Evolutionary conservation across 2,888 invertebrate genomes (phyloP).

Genomic region (Melikaiella ostensackeni): DNA sequence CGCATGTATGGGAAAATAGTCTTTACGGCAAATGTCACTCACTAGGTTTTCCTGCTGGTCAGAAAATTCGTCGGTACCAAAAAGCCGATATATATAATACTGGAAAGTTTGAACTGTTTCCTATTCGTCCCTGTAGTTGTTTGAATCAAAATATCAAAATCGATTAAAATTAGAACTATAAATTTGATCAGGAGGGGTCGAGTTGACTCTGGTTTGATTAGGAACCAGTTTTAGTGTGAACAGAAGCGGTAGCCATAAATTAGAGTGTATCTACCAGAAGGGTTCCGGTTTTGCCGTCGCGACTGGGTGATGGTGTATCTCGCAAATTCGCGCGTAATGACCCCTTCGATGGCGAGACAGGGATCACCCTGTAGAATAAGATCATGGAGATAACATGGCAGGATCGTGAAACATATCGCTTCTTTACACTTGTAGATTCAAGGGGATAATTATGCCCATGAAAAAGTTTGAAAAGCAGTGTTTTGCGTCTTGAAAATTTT

Average conservation of each 20-base stretch:
- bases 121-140: too few relatives aligned
- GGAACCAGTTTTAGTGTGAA: background rate
- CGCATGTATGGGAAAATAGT: too few relatives aligned
- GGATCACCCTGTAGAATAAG: constrained; percentile 49
- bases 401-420: constrained; percentile 47
- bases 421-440: constrained; percentile 48
- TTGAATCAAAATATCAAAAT: too few relatives aligned
- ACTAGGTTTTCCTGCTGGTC: too few relatives aligned
- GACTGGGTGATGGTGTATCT: constrained; percentile 3
- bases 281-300: background rate
- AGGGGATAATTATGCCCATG: constrained; percentile 19
- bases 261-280: background rate
- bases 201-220: background rate
- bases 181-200: background rate
- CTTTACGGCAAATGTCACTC: too few relatives aligned
- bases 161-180: too few relatives aligned
- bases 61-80: too few relatives aligned
- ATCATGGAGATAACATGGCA: constrained; percentile 43
- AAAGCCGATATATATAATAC: too few relatives aligned
- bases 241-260: background rate
- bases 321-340: constrained; percentile 21
- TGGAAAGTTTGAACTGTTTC: too few relatives aligned
- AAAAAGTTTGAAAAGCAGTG: background rate
- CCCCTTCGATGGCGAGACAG: constrained; percentile 10
- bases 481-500: background rate